phyloP scores from a whole-genome alignment of 2,113 vertebrate species.

The Catagonus wagneri region DNA sequence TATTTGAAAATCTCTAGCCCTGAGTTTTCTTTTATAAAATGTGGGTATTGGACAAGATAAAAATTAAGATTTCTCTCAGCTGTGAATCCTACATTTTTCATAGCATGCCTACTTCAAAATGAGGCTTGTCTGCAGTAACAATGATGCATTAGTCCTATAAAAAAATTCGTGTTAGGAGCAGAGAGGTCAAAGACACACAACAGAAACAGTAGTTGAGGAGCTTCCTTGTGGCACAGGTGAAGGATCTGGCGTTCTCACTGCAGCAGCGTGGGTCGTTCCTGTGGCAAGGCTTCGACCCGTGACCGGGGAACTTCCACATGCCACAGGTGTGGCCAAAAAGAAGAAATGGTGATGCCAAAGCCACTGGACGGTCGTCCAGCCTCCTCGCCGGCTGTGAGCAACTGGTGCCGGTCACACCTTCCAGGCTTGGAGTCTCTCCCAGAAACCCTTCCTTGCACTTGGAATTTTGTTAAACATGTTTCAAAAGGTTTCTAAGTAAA shows the following conservation, averaged over 20 bases:
- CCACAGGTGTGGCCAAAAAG: too few species aligned
- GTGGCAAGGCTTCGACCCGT: too few species aligned
- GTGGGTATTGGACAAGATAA: not conserved
- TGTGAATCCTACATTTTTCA: not conserved
- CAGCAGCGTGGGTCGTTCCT: too few species aligned
- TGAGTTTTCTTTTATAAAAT: constrained; percentile 10
- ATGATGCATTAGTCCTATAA: not conserved
- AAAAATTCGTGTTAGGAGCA: not conserved
- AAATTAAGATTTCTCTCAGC: not conserved
- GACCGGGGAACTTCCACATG: too few species aligned
- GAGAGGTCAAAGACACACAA: not conserved
- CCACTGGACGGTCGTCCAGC: not conserved
- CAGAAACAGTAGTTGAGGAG: too few species aligned
- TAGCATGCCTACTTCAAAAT: not conserved
- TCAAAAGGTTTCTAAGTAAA: not conserved
- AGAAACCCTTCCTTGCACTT: not conserved
- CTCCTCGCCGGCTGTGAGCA: not conserved
- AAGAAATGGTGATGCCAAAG: not conserved
- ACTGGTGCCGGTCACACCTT: not conserved
- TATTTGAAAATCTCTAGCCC: not conserved
- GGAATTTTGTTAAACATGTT: not conserved
- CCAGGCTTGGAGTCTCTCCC: not conserved
- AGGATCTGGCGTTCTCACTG: too few species aligned
- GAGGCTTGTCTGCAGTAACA: not conserved
- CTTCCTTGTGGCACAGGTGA: too few species aligned